A percentile compares a stretch with the other conserved stretches of the same genome.
phyloP scores from a whole-genome alignment of 2,888 invertebrate species.

The Melanostoma mellinum region DNA sequence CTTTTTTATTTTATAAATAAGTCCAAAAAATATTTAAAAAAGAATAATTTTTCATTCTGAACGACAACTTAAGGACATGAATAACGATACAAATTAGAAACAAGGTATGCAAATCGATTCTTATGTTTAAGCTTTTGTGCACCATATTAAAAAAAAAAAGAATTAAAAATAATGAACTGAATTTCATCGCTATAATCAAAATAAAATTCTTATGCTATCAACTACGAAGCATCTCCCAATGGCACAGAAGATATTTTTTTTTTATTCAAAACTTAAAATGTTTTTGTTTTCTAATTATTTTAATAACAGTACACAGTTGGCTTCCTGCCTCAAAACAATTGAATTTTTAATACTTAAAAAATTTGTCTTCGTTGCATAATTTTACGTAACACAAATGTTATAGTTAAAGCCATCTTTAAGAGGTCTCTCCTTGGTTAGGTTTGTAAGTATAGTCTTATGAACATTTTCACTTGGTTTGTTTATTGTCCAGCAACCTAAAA shows the following conservation, averaged over 20 bases:
- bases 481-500: conserved; percentile 81
- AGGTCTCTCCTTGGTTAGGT: conserved; percentile 66
- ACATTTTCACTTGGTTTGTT: conserved; percentile 67
- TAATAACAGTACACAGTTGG: conserved; percentile 43
- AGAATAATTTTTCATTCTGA: conserved; percentile 30
- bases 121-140: conserved; percentile 47
- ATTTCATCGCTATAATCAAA: conserved; percentile 8
- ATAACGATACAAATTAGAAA: conserved; percentile 4
- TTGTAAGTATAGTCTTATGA: conserved; percentile 29
- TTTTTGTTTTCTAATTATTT: conserved; percentile 30
- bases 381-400: conserved; percentile 55
- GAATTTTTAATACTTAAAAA: conserved; percentile 61
- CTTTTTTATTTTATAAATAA: conserved; percentile 58
- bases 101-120: conserved; percentile 11
- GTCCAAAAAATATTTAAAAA: conserved; percentile 38
- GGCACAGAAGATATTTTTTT: conserved; percentile 55
- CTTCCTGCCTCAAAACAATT: conserved; percentile 22
- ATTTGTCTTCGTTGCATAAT: conserved; percentile 69
- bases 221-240: conserved; percentile 47
- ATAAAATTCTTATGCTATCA: conserved; percentile 20
- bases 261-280: conserved; percentile 15
- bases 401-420: conserved; percentile 71
- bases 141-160: conserved; percentile 34
- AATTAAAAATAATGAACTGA: neutral
- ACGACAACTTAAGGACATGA: conserved; percentile 43